Percentiles rank a stretch among this genome's conserved stretches.
Conservation (phyloP, 2,888 invertebrate genomes). For the Carterocephalus palaemon region DNA sequence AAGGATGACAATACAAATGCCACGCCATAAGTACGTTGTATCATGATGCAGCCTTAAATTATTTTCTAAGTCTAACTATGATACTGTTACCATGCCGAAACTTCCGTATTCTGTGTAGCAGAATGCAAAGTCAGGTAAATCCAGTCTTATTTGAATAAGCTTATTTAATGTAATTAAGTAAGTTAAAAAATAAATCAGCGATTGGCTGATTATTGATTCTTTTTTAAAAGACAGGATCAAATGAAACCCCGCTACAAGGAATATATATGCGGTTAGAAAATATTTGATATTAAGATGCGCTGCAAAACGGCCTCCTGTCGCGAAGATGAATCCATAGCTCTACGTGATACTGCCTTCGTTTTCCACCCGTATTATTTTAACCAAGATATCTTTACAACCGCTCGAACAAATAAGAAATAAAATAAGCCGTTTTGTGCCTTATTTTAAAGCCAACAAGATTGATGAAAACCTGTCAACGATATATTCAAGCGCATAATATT, state of each 20-base stretch:
- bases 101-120: too few species aligned
- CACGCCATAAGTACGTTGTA: too few species aligned
- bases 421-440: slow-evolving; percentile 32
- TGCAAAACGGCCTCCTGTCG: slow-evolving; percentile 65
- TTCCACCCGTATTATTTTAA: slow-evolving; percentile 42
- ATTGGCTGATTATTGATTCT: too few species aligned
- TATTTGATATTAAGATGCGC: slow-evolving; percentile 52
- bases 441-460: slow-evolving; percentile 17
- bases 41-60: too few species aligned
- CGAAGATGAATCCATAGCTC: slow-evolving; percentile 59
- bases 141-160: too few species aligned
- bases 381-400: slow-evolving; percentile 29
- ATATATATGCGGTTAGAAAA: slow-evolving; percentile 41
- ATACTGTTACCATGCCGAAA: too few species aligned
- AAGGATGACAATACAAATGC: too few species aligned
- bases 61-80: too few species aligned
- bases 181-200: too few species aligned
- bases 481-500: slow-evolving; percentile 16
- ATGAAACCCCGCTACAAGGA: slow-evolving; percentile 34
- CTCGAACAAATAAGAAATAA: slow-evolving; percentile 5
- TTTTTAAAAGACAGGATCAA: slow-evolving; percentile 9
- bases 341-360: slow-evolving; percentile 47
- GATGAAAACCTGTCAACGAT: not conserved
- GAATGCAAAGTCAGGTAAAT: too few species aligned
- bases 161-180: too few species aligned